Conservation (phyloP, 2,797 vertebrate species). For the Microctenopoma stevenorrisi region DNA sequence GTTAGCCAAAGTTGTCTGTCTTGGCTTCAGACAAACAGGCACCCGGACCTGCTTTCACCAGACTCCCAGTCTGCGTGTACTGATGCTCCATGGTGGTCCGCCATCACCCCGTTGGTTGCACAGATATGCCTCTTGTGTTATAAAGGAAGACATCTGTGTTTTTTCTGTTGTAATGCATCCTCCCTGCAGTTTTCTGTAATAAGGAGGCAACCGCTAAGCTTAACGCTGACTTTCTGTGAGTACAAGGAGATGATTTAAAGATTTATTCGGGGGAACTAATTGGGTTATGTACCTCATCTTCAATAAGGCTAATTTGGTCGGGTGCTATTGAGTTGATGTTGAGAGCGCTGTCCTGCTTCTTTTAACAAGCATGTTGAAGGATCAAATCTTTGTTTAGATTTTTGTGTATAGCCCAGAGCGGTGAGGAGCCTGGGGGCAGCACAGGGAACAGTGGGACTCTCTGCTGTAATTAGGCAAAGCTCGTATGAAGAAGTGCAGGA, state of each 20-base stretch:
- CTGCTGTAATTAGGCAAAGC: slow-evolving; percentile 71
- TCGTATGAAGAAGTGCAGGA: slow-evolving; percentile 59
- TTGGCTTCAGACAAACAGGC: slow-evolving; percentile 76
- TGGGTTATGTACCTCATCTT: slow-evolving; percentile 59
- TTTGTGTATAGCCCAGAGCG: slow-evolving; percentile 56
- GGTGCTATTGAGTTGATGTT: slow-evolving; percentile 60
- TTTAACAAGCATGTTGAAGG: slow-evolving; percentile 64
- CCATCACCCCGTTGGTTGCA: slow-evolving; percentile 56
- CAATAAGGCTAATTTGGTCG: slow-evolving; percentile 67
- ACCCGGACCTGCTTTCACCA: slow-evolving; percentile 60
- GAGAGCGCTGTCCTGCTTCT: slow-evolving; percentile 57
- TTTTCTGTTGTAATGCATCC: slow-evolving; percentile 45
- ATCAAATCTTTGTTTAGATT: slow-evolving; percentile 73
- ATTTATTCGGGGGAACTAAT: slow-evolving; percentile 62
- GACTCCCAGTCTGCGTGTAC: slow-evolving; percentile 64
- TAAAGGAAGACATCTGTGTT: slow-evolving; percentile 52
- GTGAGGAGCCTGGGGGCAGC: slow-evolving; percentile 53
- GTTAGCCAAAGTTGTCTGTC: slow-evolving; percentile 67
- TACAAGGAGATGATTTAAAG: slow-evolving; percentile 49
- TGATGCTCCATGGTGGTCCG: slow-evolving; percentile 73
- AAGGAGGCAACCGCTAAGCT: slow-evolving; percentile 45
- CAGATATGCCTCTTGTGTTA: slow-evolving; percentile 48
- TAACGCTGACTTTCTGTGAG: slow-evolving; percentile 36
- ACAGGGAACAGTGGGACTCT: slow-evolving; percentile 54
- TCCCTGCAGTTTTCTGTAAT: slow-evolving; percentile 40